Conservation (phyloP, 92 coral and sea anemone genomes). For the Desmophyllum pertusum region DNA sequence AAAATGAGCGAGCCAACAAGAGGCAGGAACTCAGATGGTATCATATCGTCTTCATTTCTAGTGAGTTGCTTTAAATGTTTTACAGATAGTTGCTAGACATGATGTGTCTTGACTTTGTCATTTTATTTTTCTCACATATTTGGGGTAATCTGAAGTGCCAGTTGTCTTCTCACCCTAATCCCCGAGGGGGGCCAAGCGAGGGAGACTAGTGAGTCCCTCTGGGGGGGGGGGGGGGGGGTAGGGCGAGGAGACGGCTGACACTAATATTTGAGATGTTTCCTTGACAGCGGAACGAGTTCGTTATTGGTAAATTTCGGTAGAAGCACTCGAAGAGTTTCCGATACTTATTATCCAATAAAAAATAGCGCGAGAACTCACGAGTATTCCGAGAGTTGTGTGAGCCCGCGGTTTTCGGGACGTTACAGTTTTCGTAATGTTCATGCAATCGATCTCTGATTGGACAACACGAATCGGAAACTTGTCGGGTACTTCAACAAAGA, state of each 20-base stretch:
- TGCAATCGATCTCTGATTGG: background rate
- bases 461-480: background rate
- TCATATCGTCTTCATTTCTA: conserved; percentile 60
- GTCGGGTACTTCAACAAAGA: no score
- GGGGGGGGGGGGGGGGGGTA: no score
- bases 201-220: no score
- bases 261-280: no score
- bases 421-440: background rate
- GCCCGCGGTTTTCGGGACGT: background rate
- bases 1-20: conserved; percentile 41
- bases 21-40: conserved; percentile 68
- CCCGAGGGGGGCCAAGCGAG: no score
- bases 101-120: background rate
- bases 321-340: background rate
- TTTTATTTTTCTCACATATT: background rate
- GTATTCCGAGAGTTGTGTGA: background rate
- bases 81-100: background rate
- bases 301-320: no score
- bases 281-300: no score
- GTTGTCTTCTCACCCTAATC: no score
- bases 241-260: no score
- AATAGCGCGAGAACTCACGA: background rate
- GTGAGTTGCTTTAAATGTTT: conserved; percentile 51
- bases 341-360: background rate
- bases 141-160: no score